Evolutionary conservation across 2,797 vertebrate genomes (phyloP).

Genomic region (Podarcis lilfordi): DNA sequence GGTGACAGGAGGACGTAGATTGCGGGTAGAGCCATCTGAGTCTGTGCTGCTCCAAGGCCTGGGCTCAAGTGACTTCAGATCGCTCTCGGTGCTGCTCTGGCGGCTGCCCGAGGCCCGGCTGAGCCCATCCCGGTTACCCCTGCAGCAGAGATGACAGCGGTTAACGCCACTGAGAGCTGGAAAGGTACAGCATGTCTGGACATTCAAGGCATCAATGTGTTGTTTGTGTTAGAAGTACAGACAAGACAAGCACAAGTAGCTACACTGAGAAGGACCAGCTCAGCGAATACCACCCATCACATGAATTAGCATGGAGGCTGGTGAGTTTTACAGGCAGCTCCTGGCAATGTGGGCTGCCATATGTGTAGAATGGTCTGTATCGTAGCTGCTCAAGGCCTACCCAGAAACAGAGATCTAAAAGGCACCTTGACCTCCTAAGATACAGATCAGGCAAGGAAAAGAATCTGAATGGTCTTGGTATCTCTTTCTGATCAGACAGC

Average conservation of each 20-base stretch:
- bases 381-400: not conserved
- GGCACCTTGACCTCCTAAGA: not conserved
- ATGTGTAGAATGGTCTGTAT: not conserved
- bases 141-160: slow-evolving; percentile 72
- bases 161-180: slow-evolving; percentile 46
- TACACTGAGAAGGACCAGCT: slow-evolving; percentile 4
- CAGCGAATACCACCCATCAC: not conserved
- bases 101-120: slow-evolving; percentile 92
- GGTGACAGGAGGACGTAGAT: slow-evolving; percentile 92
- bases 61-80: slow-evolving; percentile 95
- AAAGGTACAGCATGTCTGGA: not conserved
- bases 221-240: slow-evolving; percentile 10
- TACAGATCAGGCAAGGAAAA: not conserved
- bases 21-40: slow-evolving; percentile 93
- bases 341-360: not conserved
- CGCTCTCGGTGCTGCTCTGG: slow-evolving; percentile 98
- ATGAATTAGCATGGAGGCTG: slow-evolving; percentile 1
- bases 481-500: not conserved
- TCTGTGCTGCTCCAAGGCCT: slow-evolving; percentile 99
- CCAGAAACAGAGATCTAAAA: not conserved
- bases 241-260: slow-evolving; percentile 20
- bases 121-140: slow-evolving; percentile 91
- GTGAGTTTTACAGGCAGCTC: not conserved
- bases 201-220: not conserved
- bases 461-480: not conserved